Percentiles rank a stretch among this genome's conserved stretches.
phyloP scores from a whole-genome alignment of 1,140 invertebrate species.

The Pteromalus puparum region DNA sequence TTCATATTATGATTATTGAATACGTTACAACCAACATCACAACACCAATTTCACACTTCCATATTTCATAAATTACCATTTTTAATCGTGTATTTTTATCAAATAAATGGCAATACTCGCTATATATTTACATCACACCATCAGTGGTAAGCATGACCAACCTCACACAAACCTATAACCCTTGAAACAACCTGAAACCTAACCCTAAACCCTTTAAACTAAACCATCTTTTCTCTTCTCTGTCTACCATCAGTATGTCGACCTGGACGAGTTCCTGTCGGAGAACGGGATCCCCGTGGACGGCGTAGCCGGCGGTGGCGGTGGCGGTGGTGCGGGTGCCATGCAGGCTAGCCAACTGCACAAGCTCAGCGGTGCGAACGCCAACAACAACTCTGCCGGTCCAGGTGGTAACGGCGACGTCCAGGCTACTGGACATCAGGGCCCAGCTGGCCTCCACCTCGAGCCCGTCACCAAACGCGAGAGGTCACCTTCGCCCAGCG shows the following conservation, averaged over 20 bases:
- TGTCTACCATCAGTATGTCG: slow-evolving; percentile 84
- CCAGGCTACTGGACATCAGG: slow-evolving; percentile 67
- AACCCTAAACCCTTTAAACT: neutral
- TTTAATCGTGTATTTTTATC: no score
- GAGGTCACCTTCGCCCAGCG: slow-evolving; percentile 87
- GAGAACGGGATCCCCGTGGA: slow-evolving; percentile 93
- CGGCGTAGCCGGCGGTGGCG: slow-evolving; percentile 79
- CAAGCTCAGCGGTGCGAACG: slow-evolving; percentile 67
- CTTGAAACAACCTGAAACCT: no score
- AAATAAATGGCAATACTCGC: no score
- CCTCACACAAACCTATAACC: no score
- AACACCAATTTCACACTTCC: no score
- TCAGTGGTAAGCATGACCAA: no score
- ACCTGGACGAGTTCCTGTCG: slow-evolving; percentile 96
- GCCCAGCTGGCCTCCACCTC: slow-evolving; percentile 69
- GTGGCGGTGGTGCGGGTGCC: slow-evolving; percentile 66
- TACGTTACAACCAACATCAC: no score
- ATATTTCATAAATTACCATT: no score
- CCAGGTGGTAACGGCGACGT: slow-evolving; percentile 55
- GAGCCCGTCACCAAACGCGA: slow-evolving; percentile 81
- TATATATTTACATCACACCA: no score
- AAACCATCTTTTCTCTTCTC: slow-evolving; percentile 5
- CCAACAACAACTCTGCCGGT: slow-evolving; percentile 44
- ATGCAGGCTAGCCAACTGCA: slow-evolving; percentile 67
- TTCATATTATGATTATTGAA: no score